Percentiles rank a stretch among this genome's conserved stretches.
phyloP scores from a whole-genome alignment of 2,113 vertebrate species.

The Gobio gobio region DNA sequence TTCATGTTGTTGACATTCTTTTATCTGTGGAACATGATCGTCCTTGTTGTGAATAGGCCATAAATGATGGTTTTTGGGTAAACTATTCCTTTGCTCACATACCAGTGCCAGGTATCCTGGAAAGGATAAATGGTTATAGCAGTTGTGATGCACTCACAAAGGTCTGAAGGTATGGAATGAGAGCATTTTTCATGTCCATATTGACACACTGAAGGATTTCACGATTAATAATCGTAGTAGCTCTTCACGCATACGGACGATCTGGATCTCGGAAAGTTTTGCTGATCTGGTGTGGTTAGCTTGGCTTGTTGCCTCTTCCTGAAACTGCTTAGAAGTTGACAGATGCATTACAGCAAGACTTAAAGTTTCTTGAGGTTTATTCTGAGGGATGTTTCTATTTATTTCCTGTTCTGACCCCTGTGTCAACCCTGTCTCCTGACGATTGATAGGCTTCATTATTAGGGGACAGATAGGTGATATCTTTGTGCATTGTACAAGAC shows the following conservation, averaged over 20 bases:
- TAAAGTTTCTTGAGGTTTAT: slow-evolving; percentile 5
- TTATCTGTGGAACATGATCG: background rate
- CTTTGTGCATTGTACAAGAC: slow-evolving; percentile 4
- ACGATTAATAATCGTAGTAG: background rate
- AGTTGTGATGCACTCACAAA: slow-evolving; percentile 42
- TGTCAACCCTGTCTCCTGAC: slow-evolving; percentile 13
- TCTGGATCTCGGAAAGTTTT: background rate
- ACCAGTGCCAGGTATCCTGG: slow-evolving; percentile 37
- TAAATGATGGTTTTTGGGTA: background rate
- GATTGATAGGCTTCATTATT: slow-evolving; percentile 12
- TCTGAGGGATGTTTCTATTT: slow-evolving; percentile 14
- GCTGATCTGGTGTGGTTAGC: background rate
- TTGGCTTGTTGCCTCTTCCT: slow-evolving; percentile 16
- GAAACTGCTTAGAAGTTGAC: slow-evolving; percentile 2
- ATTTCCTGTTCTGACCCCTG: slow-evolving; percentile 15
- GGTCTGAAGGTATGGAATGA: background rate
- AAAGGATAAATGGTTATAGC: slow-evolving; percentile 32
- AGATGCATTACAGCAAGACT: background rate
- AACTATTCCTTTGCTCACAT: slow-evolving; percentile 1
- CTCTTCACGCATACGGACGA: background rate
- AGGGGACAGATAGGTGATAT: background rate
- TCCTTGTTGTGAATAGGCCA: too few species aligned
- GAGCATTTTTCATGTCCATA: background rate
- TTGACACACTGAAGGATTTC: background rate
- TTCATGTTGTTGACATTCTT: background rate